Conservation (phyloP, 92 coral and sea anemone genomes). For the Siderastrea siderea region DNA sequence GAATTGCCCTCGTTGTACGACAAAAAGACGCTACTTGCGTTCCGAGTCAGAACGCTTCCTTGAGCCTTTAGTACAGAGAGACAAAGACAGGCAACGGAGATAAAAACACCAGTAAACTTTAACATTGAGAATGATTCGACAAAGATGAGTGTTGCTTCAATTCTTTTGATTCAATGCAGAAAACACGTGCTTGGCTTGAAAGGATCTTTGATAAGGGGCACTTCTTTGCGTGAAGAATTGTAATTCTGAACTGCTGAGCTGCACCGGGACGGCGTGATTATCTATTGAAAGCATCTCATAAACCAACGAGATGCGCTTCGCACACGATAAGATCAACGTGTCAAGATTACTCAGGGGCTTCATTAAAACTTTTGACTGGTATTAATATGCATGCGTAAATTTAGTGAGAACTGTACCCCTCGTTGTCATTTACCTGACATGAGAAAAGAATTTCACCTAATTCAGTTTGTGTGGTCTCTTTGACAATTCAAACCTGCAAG, state of each 20-base stretch:
- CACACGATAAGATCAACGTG: conserved; percentile 9
- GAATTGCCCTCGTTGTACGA: conserved; percentile 19
- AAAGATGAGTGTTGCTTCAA: background rate
- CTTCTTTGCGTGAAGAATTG: conserved; percentile 4
- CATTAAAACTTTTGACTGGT: conserved; percentile 15
- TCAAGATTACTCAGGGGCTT: background rate
- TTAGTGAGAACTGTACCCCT: background rate
- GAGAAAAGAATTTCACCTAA: background rate
- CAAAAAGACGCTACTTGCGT: conserved; percentile 2
- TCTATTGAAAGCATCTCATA: conserved; percentile 3
- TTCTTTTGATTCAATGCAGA: background rate
- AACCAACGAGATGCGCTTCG: conserved; percentile 3
- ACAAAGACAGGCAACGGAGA: background rate
- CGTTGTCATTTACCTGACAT: background rate
- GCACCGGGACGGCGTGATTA: conserved; percentile 33
- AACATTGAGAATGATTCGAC: background rate
- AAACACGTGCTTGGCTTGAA: background rate
- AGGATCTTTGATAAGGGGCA: background rate
- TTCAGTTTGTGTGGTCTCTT: background rate
- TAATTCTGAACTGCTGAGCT: conserved; percentile 16
- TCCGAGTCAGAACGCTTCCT: background rate
- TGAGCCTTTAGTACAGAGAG: background rate
- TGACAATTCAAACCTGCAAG: background rate
- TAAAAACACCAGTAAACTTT: background rate
- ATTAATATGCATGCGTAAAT: background rate